Evolutionary conservation across 2,113 vertebrate species (phyloP), one percentile per base, ranked within the genome.

Genomic region (Cinclus cinclus): DNA sequence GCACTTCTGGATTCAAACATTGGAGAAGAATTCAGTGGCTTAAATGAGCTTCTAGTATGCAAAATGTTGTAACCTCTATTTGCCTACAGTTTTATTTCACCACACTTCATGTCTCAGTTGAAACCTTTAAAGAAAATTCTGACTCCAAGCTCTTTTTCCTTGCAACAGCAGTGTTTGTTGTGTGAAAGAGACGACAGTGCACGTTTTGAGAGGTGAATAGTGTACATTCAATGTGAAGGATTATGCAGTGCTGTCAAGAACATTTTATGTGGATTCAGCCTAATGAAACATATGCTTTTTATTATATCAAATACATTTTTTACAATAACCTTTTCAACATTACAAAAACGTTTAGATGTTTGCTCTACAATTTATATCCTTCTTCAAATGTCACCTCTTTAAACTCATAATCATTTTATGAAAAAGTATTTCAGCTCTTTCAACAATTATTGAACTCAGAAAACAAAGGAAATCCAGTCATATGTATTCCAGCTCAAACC

Each of bases 261-360:
- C 30, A 59, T 94, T 95, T 94, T 94, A 67, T 95, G 82, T 92
- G 84, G 81, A 87, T 85, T 91, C 93, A 96, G 84, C 91, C 87
- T 95, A 91, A 96, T 94, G 82, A 96, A 92, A 97, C 96, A 96
- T 95, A 73, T 97, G 95, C 90, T 97, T 95, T 75, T 69, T 96
- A 92, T 97, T 97, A 95, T 86, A 91, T 77, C 84, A 77, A 92
- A 96, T 94, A 91, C 91, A 95, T 96, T 83, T 96, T 96, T 53
- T 96, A 91, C 82, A 96, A 60, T 96, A 96, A 93, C 93, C 50
- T 77, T 88, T 96, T 97, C 95, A 95, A 62, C 91, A 90, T 95
- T 96, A 93, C 70, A 79, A 95, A 95, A 97, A 74, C n/a, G 7
- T 96, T 97, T 95, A 95, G 91, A 95, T 92, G 82, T 80, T 96